phyloP scores from a whole-genome alignment of 2,113 vertebrate species.

The Apteryx mantelli region DNA sequence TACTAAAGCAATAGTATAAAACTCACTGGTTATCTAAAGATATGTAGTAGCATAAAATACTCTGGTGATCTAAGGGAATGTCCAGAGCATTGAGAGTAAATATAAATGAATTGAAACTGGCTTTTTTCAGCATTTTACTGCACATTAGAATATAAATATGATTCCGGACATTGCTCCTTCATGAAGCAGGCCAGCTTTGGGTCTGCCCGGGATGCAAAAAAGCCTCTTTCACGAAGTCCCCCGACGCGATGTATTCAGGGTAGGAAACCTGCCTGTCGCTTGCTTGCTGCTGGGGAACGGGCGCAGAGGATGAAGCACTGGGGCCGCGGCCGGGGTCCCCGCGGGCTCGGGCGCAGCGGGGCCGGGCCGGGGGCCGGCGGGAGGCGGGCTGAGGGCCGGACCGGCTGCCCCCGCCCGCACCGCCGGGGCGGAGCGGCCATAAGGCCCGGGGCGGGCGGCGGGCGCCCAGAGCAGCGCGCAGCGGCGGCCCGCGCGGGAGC shows the following conservation, averaged over 20 bases:
- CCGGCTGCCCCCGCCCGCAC: too few relatives aligned
- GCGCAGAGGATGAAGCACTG: too few relatives aligned
- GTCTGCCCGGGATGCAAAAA: rapidly evolving
- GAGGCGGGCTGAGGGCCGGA: neutral
- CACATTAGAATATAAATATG: neutral
- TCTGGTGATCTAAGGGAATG: neutral
- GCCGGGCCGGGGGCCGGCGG: neutral
- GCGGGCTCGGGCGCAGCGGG: neutral
- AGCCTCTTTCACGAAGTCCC: too few relatives aligned
- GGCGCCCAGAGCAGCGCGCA: too few relatives aligned
- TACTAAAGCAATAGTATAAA: neutral
- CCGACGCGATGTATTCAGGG: too few relatives aligned
- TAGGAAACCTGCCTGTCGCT: too few relatives aligned
- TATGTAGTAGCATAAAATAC: neutral
- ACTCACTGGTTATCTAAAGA: neutral
- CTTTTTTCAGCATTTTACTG: neutral
- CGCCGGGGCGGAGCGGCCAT: too few relatives aligned
- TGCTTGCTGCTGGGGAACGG: rapidly evolving
- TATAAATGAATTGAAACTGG: rapidly evolving
- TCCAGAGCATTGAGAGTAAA: too few relatives aligned
- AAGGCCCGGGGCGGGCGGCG: too few relatives aligned
- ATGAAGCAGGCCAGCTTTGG: rapidly evolving
- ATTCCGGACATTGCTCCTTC: rapidly evolving
- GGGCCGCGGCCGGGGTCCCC: too few relatives aligned
- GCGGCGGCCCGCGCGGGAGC: too few relatives aligned